Conservation (phyloP, 1,140 invertebrate species). For the Magallana angulata region DNA sequence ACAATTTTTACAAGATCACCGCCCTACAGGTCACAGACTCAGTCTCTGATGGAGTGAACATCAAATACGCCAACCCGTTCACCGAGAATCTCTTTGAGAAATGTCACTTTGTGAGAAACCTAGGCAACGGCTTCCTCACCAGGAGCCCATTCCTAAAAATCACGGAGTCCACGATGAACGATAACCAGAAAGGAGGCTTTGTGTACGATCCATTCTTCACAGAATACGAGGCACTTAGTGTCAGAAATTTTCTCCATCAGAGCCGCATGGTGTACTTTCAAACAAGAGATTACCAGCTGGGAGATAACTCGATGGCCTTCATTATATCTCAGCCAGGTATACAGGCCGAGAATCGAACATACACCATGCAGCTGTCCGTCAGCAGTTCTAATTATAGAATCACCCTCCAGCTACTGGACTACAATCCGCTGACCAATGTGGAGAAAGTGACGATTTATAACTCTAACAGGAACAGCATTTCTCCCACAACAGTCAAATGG, state of each 20-base stretch:
- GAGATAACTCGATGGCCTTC: slow-evolving; percentile 62
- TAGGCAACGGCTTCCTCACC: slow-evolving; percentile 74
- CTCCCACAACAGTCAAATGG: slow-evolving; percentile 63
- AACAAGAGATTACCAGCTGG: slow-evolving; percentile 44
- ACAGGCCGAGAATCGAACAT: slow-evolving; percentile 56
- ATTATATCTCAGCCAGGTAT: slow-evolving; percentile 58
- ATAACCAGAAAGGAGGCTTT: slow-evolving; percentile 93
- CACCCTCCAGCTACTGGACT: slow-evolving; percentile 74
- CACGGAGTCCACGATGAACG: slow-evolving; percentile 65
- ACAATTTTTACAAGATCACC: slow-evolving; percentile 92
- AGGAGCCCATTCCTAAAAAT: slow-evolving; percentile 70
- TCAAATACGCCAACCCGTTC: slow-evolving; percentile 91
- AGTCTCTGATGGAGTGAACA: slow-evolving; percentile 88
- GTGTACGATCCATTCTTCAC: slow-evolving; percentile 94
- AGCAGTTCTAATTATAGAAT: slow-evolving; percentile 53
- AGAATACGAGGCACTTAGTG: slow-evolving; percentile 79
- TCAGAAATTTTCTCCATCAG: slow-evolving; percentile 72
- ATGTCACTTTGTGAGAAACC: slow-evolving; percentile 68
- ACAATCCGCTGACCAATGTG: slow-evolving; percentile 71
- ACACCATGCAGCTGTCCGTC: slow-evolving; percentile 62
- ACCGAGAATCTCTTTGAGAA: slow-evolving; percentile 75
- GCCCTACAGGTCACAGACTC: slow-evolving; percentile 62
- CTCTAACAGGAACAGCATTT: slow-evolving; percentile 46
- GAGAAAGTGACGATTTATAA: slow-evolving; percentile 77
- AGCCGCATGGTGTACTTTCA: slow-evolving; percentile 56